Percentiles rank a stretch among this genome's conserved stretches.
phyloP scores from a whole-genome alignment of 2,113 vertebrate genomes.

The Cervus canadensis region DNA sequence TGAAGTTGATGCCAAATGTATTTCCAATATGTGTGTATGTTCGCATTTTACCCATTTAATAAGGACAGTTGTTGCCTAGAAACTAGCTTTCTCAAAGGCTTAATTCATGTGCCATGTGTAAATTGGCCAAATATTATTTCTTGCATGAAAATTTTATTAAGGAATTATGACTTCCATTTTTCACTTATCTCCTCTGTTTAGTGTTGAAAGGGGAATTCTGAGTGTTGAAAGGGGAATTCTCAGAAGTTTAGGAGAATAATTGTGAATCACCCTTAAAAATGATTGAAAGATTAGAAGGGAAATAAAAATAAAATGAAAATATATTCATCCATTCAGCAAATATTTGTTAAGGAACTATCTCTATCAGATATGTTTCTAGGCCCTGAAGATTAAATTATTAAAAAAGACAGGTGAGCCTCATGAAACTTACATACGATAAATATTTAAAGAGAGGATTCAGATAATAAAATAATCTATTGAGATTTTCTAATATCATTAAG shows the following conservation, averaged over 20 bases:
- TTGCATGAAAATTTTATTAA: conserved; percentile 23
- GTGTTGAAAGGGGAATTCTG: conserved; percentile 20
- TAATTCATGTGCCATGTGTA: background rate
- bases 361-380: background rate
- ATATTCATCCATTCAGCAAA: background rate
- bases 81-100: background rate
- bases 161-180: background rate
- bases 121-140: background rate
- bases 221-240: conserved; percentile 6
- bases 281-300: conserved; percentile 9
- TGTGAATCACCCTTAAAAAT: conserved; percentile 25
- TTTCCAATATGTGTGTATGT: background rate
- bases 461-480: conserved; percentile 5
- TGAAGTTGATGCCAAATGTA: background rate
- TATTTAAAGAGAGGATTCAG: background rate
- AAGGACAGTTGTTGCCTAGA: conserved; percentile 2
- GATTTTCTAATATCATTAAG: background rate
- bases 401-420: background rate
- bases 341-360: conserved; percentile 24
- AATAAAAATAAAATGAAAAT: conserved; percentile 30
- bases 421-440: background rate
- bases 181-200: background rate
- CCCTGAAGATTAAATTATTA: background rate
- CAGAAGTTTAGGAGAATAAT: conserved; percentile 32
- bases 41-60: background rate